Evolutionary conservation across 2,888 invertebrate genomes (phyloP), one percentile per base, ranked within the genome.

Genomic region (Polyommatus iphigenia): DNA sequence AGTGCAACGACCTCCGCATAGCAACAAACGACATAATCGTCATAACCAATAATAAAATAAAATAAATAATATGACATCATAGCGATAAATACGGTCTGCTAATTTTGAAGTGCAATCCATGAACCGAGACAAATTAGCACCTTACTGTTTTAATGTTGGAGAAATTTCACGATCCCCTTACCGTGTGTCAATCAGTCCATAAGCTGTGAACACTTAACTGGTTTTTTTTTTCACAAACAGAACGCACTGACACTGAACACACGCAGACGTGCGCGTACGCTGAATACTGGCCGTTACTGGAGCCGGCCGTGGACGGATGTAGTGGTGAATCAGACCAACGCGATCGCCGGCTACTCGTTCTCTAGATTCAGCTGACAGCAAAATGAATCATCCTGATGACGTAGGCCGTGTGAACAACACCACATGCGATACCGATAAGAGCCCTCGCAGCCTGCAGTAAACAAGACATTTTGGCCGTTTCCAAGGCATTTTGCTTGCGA

Each of bases 221-320:
- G 4, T n/a, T 75, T 50, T 50, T 50, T 41, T 50, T 50, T 29
- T 50, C 75, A 75, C 75, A 54, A 86, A 88, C 87, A 84, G 88
- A 89, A 90, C 87, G 89, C 91, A 90, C 91, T 89, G 88, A 88
- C 89, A 88, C 85, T 84, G 83, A 83, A 87, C 84, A 85, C 81
- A 88, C 83, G 88, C 88, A 85, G 85, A 85, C 87, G 85, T 90
- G 91, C 92, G 91, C 91, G 86, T 85, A 88, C 88, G 92, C 83
- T 85, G 87, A 83, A 83, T 84, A 90, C 89, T 89, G 86, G 85
- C 82, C 83, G 54, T 62, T 29, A 62, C 77, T 78, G 77, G 77
- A 78, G 54, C 85, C 82, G 85, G 84, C 85, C 84, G 85, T 84
- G 85, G 86, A 86, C 90, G 91, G 89, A 90, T 88, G 88, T 87